Evolutionary conservation across 1,140 invertebrate genomes (phyloP).

Genomic region (Trichogramma pretiosum): DNA sequence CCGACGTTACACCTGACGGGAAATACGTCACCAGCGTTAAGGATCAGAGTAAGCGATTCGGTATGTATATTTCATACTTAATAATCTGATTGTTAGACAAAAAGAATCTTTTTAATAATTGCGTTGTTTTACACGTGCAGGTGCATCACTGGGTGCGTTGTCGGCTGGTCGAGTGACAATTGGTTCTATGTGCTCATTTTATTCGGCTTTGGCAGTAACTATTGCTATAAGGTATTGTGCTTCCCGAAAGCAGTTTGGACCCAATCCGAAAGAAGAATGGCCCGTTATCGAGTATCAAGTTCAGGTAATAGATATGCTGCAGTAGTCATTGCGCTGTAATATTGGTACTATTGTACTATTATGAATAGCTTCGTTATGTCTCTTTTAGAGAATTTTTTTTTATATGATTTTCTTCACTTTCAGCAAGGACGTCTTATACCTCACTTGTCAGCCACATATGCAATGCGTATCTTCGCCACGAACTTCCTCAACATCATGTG

Average conservation of each 20-base stretch:
- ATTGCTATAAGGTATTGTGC: conserved; percentile 88
- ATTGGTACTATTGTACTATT: conserved; percentile 1
- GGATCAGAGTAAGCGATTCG: conserved; percentile 68
- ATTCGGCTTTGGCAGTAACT: conserved; percentile 62
- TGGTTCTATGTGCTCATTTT: conserved; percentile 61
- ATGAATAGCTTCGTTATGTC: not conserved
- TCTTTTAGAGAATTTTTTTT: conserved; percentile 7
- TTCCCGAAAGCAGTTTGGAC: conserved; percentile 82
- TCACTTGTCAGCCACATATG: conserved; percentile 73
- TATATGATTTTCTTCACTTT: conserved; percentile 22
- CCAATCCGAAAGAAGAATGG: conserved; percentile 56
- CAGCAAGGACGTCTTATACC: conserved; percentile 90
- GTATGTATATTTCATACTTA: conserved; percentile 24
- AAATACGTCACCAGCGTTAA: conserved; percentile 69
- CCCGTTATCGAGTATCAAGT: conserved; percentile 87
- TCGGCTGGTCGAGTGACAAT: conserved; percentile 73
- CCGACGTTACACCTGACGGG: conserved; percentile 78
- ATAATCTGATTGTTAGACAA: not conserved
- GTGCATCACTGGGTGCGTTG: conserved; percentile 73
- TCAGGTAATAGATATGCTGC: conserved; percentile 59
- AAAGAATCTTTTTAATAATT: too few relatives aligned
- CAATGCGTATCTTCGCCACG: conserved; percentile 62
- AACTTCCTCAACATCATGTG: conserved; percentile 31
- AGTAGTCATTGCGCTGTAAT: too few relatives aligned
- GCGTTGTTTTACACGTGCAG: conserved; percentile 33